Evolutionary conservation across 2,888 invertebrate species (phyloP), one percentile per base, ranked within the genome.

Genomic region (Cryptocephalus moraei): DNA sequence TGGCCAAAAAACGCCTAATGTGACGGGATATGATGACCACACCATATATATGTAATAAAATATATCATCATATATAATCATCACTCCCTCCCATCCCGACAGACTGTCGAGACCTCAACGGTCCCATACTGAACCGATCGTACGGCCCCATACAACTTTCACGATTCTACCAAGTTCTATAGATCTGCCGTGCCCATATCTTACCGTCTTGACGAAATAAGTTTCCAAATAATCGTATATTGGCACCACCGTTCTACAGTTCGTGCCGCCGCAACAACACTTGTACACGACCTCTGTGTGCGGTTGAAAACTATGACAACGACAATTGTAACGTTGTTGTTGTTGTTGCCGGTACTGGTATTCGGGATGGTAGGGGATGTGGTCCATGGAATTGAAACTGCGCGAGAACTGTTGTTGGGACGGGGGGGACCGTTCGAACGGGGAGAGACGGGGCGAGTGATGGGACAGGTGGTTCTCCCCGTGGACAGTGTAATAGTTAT

Each of bases 401-500:
- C 22, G 22, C 22, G 22, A 22, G 22, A 22, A 22, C 22, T 22
- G 6, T 6, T 2, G 22, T 22, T 22, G 22, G 22, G 22, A n/a
- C n/a, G n/a, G 22, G 2, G 22, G 22, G 22, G 22, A 22, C 22
- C 22, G 22, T 6, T 22, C 22, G 22, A 22, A 22, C 6, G 36
- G 12, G n/a, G 2, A 36, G 4, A 11, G 9, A 22, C 33, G n/a
- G 8, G 54, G 46, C n/a, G 44, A 45, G 34, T 50, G 44, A 43
- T 53, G 47, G 6, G 53, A 51, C 31, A 56, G 51, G 33, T 53
- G 49, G 41, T 51, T 58, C 34, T 53, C 60, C 52, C 66, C 67
- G 52, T 73, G 73, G 33, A 73, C 62, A 10, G 73, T 73, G 51
- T 72, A 69, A 56, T 73, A 72, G 38, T 61, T 64, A 48, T 63